Base-by-base conservation (phyloP, 2,797 vertebrate genomes). In the Pseudocheirus occidentalis region DNA sequence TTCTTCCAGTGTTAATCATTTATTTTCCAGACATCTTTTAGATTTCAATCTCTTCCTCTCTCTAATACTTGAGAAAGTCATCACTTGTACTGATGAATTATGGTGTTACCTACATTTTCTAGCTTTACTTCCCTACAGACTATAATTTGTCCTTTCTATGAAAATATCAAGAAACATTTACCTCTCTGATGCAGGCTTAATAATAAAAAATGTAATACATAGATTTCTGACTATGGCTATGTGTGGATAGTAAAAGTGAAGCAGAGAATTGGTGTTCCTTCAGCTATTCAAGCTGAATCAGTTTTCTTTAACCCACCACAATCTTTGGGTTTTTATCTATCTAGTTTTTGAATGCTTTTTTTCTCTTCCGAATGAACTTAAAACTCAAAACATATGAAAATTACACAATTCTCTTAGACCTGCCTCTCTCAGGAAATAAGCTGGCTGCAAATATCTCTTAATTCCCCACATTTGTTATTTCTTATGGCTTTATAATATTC, bases 301-400 rank as follows among this genome's bases (percentile, higher is more conserved):
- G 40, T 58, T 97, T 53, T 95, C 27, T 95, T 62, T n/a, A 53
- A 7, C 14, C 91, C 56, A 89, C n/a, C 5, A 54, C 52, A 55
- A 93, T 16, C 90, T 93, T 56, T 90, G 59, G 0, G 89, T 90
- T 13, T 13, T 95, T 92, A 46, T 7, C 0, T 5, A 56, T 28
- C 31, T 89, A 40, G 27, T 46, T 81, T 46, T 81, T 40, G 21
- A 81, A 56, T 34, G 24, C 55, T 93, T 53, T 91, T 50, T 73
- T 54, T 95, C 40, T 97, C 50, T 57, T 95, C 81, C 92, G 87
- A 13, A 96, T 92, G 91, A 92, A 93, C 31, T 92, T 34, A 87
- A 94, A 95, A 90, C 13, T 55, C 18, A 31, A 81, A 53, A 62
- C 81, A 55, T 50, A 27, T 81, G 40, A 81, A 95, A 94, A 89